Evolutionary conservation across 2,888 invertebrate species (phyloP).

Genomic region (Diarsia mendica): DNA sequence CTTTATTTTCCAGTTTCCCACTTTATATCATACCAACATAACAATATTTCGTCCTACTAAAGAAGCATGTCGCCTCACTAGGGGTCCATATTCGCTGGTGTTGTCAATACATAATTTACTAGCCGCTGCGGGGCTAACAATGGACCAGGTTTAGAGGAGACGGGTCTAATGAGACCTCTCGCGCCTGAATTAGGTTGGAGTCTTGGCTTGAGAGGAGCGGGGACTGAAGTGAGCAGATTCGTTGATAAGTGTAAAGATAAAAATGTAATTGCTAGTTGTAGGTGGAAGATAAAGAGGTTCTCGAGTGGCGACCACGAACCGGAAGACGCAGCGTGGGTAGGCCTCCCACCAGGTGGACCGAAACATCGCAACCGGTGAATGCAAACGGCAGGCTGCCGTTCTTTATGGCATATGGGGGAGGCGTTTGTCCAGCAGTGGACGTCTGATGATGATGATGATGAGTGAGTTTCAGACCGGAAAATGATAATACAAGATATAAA

Average conservation of each 20-base stretch:
- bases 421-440: too few relatives aligned
- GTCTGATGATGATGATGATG: too few relatives aligned
- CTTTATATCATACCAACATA: not conserved
- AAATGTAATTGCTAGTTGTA: not conserved
- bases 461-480: too few relatives aligned
- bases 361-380: too few relatives aligned
- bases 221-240: not conserved
- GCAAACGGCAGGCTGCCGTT: too few relatives aligned
- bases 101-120: slow-evolving; percentile 64
- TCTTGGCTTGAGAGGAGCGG: slow-evolving; percentile 15
- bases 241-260: not conserved
- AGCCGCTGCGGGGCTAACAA: slow-evolving; percentile 52
- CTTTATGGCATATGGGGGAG: too few relatives aligned
- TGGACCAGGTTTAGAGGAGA: slow-evolving; percentile 45
- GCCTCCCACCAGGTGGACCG: too few relatives aligned
- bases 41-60: not conserved
- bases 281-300: too few relatives aligned
- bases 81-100: slow-evolving; percentile 33
- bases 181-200: slow-evolving; percentile 18
- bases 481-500: too few relatives aligned
- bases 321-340: too few relatives aligned
- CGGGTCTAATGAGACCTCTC: slow-evolving; percentile 57
- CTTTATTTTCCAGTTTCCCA: not conserved
- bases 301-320: too few relatives aligned
- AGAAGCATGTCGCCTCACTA: slow-evolving; percentile 47